These are phyloP conservation scores for Agrochola lychnidis DNA, from an alignment of 2,888 invertebrate species.

Conservation along the genomic window DNA sequence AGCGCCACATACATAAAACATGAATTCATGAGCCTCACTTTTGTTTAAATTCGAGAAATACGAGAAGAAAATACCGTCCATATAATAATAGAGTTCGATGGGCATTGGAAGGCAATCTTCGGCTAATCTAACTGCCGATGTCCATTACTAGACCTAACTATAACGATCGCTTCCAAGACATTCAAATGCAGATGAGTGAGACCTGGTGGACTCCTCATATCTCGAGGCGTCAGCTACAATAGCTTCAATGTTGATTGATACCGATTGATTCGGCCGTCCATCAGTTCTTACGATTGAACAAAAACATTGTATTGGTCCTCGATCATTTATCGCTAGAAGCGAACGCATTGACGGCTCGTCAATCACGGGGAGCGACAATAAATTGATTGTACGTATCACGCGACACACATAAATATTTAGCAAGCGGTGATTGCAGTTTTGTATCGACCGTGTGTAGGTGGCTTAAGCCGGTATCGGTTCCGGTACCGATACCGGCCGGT, in stretches of 20 bases:
- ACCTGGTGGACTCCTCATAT: slow-evolving; percentile 34
- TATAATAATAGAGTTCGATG: slow-evolving; percentile 26
- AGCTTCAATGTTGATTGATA: slow-evolving; percentile 56
- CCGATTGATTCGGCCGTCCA: slow-evolving; percentile 51
- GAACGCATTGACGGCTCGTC: slow-evolving; percentile 59
- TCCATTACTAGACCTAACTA: slow-evolving; percentile 45
- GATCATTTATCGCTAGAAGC: slow-evolving; percentile 63
- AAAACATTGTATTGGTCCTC: slow-evolving; percentile 63
- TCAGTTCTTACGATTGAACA: slow-evolving; percentile 62
- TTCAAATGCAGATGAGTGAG: slow-evolving; percentile 61
- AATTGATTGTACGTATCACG: slow-evolving; percentile 58
- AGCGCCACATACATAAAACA: slow-evolving; percentile 62
- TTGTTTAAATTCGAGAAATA: slow-evolving; percentile 31
- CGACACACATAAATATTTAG: slow-evolving; percentile 49
- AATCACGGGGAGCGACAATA: slow-evolving; percentile 57
- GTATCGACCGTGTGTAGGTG: slow-evolving; percentile 6
- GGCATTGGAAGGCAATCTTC: slow-evolving; percentile 25
- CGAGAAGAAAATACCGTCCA: slow-evolving; percentile 19
- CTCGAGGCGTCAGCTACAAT: slow-evolving; percentile 48
- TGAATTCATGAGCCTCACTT: slow-evolving; percentile 48
- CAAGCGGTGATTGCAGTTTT: slow-evolving; percentile 36
- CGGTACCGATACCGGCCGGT: slow-evolving; percentile 1
- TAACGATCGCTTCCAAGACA: slow-evolving; percentile 40
- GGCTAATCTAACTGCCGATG: slow-evolving; percentile 35
- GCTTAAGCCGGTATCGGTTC: background rate